phyloP scores from a whole-genome alignment of 2,797 vertebrate genomes.

The Tenualosa ilisha region DNA sequence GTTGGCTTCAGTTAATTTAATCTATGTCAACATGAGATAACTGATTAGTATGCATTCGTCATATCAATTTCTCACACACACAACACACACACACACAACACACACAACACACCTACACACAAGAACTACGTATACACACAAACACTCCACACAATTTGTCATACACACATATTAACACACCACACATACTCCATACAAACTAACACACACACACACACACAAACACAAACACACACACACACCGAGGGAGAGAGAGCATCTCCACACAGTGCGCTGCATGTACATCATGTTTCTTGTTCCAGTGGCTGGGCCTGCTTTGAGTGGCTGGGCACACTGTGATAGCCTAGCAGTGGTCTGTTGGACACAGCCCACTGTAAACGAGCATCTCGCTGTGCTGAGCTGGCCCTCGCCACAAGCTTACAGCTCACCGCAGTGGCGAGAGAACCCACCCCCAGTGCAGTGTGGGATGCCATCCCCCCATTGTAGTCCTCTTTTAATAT shows the following conservation, averaged over 20 bases:
- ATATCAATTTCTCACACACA: too few species aligned
- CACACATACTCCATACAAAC: not conserved
- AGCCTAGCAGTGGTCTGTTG: slow-evolving; percentile 26
- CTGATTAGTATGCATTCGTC: not conserved
- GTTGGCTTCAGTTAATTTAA: not conserved
- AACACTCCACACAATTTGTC: too few species aligned
- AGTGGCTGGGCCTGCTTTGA: slow-evolving; percentile 24
- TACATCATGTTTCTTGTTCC: slow-evolving; percentile 59
- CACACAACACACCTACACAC: not conserved
- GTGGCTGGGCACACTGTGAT: slow-evolving; percentile 52
- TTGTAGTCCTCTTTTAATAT: not conserved
- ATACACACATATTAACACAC: not conserved
- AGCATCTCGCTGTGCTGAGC: slow-evolving; percentile 4
- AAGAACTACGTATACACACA: not conserved
- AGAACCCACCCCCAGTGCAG: slow-evolving; percentile 5
- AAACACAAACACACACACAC: not conserved
- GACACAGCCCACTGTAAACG: slow-evolving; percentile 3
- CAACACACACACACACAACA: slow-evolving; percentile 1
- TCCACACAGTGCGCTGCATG: slow-evolving; percentile 29
- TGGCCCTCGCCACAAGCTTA: slow-evolving; percentile 19
- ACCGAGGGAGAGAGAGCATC: not conserved
- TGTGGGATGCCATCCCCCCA: slow-evolving; percentile 1
- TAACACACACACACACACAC: not conserved
- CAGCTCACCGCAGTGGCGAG: slow-evolving; percentile 9
- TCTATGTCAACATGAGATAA: too few species aligned